Evolutionary conservation across 2,888 invertebrate species (phyloP), one percentile per base, ranked within the genome.

Genomic region (Mythimna lalbum): DNA sequence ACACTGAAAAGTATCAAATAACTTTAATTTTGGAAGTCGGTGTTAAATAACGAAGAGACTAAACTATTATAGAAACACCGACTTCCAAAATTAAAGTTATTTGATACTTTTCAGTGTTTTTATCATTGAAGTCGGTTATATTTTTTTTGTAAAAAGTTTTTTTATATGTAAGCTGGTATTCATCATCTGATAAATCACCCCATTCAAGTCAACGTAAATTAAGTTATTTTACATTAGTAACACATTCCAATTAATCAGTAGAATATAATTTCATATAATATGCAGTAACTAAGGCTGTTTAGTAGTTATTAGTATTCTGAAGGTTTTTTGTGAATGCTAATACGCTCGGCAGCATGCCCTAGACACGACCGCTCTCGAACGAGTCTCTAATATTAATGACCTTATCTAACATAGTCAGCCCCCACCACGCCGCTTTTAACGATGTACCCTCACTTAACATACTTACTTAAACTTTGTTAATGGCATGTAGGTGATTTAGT

Each of bases 311-410:
- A 72, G 80, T 79, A 79, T 82, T 82, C 82, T 60, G 63, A 39
- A 69, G 50, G 61, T 63, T 79, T 71, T 71, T 82, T 68, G 62
- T 65, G 55, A 70, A 76, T 82, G 73, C 61, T 82, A 84, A 82
- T 85, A 56, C 47, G 39, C 63, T 56, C 64, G 63, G 55, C 72
- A 64, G 73, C 66, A 56, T 59, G 84, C 79, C 69, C 76, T 70
- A 76, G 83, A 68, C 85, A 63, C 78, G 82, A 76, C 76, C 71
- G 69, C 71, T 55, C 64, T 9, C 67, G 56, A 63, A 82, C 85
- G 63, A 66, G 76, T 36, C 56, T 17, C 60, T 69, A 82, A 82
- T 84, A 79, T 84, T 83, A 84, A 82, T 82, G 65, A 68, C 73
- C 31, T 65, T 60, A 73, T 69, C 55, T 77, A 53, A 64, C 63